These are phyloP conservation scores for Mizuhopecten yessoensis DNA, from an alignment of 1,140 invertebrate species.

Conservation along the genomic window DNA sequence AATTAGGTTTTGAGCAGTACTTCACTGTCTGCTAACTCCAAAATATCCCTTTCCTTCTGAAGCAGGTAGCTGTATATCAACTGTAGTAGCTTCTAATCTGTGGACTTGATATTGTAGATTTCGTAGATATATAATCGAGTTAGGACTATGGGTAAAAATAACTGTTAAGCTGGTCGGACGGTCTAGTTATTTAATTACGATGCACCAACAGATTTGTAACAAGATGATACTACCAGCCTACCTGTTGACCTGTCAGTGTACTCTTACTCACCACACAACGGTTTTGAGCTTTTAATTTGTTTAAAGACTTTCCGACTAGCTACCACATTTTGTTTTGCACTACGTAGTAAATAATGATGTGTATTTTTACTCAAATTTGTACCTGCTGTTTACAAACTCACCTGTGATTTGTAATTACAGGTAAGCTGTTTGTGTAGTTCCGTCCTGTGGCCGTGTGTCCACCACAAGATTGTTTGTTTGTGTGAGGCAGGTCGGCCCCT, in stretches of 20 bases:
- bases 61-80: too few species aligned
- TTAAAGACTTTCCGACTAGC: background rate
- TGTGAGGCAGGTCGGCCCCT: slow-evolving; percentile 8
- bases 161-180: background rate
- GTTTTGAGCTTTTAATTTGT: background rate
- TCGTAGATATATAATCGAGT: too few species aligned
- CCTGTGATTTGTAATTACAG: slow-evolving; percentile 12
- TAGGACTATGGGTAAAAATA: background rate
- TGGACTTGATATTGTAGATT: too few species aligned
- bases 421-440: background rate
- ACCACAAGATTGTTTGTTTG: slow-evolving; percentile 33
- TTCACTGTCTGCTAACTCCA: too few species aligned
- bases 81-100: too few species aligned
- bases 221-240: background rate
- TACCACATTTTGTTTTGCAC: background rate
- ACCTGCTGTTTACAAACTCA: slow-evolving; percentile 16
- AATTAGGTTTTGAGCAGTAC: too few species aligned
- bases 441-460: background rate
- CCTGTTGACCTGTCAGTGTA: background rate
- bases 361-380: slow-evolving; percentile 33
- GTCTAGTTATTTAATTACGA: background rate
- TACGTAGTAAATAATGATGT: background rate
- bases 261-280: background rate
- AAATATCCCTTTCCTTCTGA: too few species aligned
- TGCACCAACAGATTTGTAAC: background rate